phyloP scores from a whole-genome alignment of 2,888 invertebrate genomes.

The Diloba caeruleocephala region DNA sequence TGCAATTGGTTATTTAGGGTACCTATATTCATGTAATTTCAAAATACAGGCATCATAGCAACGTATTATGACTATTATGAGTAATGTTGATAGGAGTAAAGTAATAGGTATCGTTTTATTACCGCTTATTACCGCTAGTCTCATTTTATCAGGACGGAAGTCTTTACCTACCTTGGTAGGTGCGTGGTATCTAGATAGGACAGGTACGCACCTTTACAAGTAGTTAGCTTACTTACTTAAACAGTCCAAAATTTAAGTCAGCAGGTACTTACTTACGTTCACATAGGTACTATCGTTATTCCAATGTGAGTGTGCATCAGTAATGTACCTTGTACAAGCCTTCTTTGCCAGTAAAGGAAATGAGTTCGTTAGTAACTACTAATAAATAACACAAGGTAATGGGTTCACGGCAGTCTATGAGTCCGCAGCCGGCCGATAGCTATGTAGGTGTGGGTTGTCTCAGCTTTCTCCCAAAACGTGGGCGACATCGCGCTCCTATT shows the following conservation, averaged over 20 bases:
- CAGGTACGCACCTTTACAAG: no score
- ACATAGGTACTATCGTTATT: background rate
- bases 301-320: constrained; percentile 26
- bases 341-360: constrained; percentile 15
- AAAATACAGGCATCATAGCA: no score
- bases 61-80: no score
- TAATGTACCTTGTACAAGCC: constrained; percentile 7
- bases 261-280: background rate
- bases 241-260: no score
- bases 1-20: no score
- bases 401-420: constrained; percentile 37
- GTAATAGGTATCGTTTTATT: no score
- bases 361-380: constrained; percentile 35
- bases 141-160: background rate
- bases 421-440: constrained; percentile 30
- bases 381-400: constrained; percentile 43
- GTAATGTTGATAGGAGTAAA: no score
- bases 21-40: no score
- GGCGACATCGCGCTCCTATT: constrained; percentile 78
- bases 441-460: constrained; percentile 57
- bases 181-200: no score
- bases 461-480: constrained; percentile 83
- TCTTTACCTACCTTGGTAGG: background rate
- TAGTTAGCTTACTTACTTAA: no score
- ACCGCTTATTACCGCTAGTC: background rate